Evolutionary conservation across 2,888 invertebrate species (phyloP), one percentile per base, ranked within the genome.

Genomic region (Eucera pruinosa): DNA sequence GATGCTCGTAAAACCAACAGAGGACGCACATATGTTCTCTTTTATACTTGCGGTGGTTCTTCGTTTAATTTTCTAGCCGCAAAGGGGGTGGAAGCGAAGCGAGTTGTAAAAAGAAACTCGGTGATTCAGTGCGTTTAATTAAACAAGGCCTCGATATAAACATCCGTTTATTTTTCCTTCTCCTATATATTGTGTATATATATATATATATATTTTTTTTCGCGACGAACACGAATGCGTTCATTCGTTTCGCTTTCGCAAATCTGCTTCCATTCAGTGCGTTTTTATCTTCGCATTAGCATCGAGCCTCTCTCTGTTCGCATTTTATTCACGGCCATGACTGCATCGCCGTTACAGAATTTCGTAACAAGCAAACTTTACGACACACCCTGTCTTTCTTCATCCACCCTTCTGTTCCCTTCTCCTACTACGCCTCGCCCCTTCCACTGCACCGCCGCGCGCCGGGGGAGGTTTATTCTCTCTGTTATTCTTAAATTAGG

Each of bases 291-390:
- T 25, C n/a, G 52, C 36, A 27, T 68, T 72, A 58, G 60, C 58
- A n/a, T 52, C 68, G 18, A 11, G 27, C 15, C 2, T 33, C 23
- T 27, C 36, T 27, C 6, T 15, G 47, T 41, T 52, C 57, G 45
- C 61, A 39, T 70, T 76, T 78, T 65, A 70, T 70, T 78, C 58
- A 47, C 48, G 13, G 30, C 23, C 52, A 25, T 23, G 27, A 20
- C 61, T 47, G 47, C 55, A 20, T 48, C 18, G 33, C 36, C 50
- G 45, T 66, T 66, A 58, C 62, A 43, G 57, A 57, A 58, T 70
- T 66, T 69, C 62, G 47, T 71, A 78, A 76, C 76, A 71, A 78
- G 76, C 57, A 71, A 76, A 78, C 62, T 71, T 76, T 50, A 66
- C 70, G 61, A 36, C 23, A 52, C 57, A 20, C 48, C 27, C 27